Percentiles rank a stretch among this genome's conserved stretches.
phyloP scores from a whole-genome alignment of 2,113 vertebrate species.

The Mola mola region DNA sequence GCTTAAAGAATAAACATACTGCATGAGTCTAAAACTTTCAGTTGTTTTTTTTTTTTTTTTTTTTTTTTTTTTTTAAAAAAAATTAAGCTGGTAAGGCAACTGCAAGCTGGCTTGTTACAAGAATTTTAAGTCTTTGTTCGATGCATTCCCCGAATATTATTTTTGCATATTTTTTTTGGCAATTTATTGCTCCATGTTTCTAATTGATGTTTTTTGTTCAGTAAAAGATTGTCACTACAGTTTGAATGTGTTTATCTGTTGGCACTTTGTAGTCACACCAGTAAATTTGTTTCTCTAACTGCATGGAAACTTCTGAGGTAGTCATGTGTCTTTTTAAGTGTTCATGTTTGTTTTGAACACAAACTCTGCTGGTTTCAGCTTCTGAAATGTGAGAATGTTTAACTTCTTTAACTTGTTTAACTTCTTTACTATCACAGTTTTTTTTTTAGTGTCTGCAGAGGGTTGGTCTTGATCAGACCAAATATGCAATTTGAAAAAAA shows the following conservation, averaged over 20 bases:
- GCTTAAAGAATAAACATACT: neutral
- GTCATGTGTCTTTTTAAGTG: neutral
- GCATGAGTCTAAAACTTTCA: neutral
- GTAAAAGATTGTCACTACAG: neutral
- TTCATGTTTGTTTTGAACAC: conserved; percentile 1
- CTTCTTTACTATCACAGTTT: too few relatives aligned
- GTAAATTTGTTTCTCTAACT: neutral
- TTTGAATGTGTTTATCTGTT: neutral
- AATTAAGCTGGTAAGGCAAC: too few relatives aligned
- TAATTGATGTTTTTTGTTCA: neutral
- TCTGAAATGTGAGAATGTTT: conserved; percentile 16
- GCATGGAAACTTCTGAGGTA: neutral
- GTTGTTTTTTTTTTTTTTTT: neutral
- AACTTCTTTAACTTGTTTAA: neutral
- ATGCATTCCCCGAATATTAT: too few relatives aligned
- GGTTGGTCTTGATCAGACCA: too few relatives aligned
- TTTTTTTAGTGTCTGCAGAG: too few relatives aligned
- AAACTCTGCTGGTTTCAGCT: neutral
- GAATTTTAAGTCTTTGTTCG: too few relatives aligned
- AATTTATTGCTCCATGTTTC: too few relatives aligned
- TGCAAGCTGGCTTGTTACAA: too few relatives aligned
- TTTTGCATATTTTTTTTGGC: too few relatives aligned
- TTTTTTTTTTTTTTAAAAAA: too few relatives aligned
- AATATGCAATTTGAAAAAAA: too few relatives aligned
- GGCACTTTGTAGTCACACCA: neutral